A percentile compares a stretch with the other conserved stretches of the same genome.
These are phyloP conservation scores for Myotis lucifugus DNA, from an alignment of 2,113 vertebrate species.

Conservation along the genomic window DNA sequence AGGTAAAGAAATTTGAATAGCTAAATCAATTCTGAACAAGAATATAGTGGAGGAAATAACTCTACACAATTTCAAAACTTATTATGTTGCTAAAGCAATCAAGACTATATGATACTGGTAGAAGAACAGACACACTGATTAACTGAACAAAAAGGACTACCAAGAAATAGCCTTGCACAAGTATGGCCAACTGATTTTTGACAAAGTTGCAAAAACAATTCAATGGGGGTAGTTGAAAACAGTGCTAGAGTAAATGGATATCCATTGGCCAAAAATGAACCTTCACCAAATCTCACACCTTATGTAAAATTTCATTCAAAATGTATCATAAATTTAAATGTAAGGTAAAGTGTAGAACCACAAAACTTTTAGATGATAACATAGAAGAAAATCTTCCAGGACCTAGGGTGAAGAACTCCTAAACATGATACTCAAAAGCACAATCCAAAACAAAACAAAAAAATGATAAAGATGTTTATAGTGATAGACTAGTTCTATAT, in stretches of 20 bases:
- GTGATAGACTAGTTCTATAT: background rate
- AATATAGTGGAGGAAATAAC: background rate
- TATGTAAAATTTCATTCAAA: background rate
- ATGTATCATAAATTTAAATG: background rate
- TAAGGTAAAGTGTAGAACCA: background rate
- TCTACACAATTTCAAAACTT: background rate
- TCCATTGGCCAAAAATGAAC: background rate
- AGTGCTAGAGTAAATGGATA: background rate
- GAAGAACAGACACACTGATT: background rate
- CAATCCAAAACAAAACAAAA: background rate
- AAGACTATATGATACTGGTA: background rate
- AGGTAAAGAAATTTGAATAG: background rate
- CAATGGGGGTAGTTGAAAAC: background rate
- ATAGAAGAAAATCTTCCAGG: background rate
- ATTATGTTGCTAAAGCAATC: background rate
- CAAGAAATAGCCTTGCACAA: background rate
- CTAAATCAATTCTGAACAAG: background rate
- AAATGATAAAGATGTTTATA: background rate
- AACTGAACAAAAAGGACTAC: background rate
- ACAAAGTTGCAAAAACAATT: background rate
- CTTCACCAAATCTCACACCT: background rate
- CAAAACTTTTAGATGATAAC: background rate
- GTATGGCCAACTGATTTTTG: background rate
- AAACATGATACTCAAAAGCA: background rate
- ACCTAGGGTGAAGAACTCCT: background rate